Percentiles rank a stretch among this genome's conserved stretches.
These are phyloP conservation scores for Ammodytes marinus DNA, from an alignment of 2,113 vertebrate genomes.

Conservation along the genomic window DNA sequence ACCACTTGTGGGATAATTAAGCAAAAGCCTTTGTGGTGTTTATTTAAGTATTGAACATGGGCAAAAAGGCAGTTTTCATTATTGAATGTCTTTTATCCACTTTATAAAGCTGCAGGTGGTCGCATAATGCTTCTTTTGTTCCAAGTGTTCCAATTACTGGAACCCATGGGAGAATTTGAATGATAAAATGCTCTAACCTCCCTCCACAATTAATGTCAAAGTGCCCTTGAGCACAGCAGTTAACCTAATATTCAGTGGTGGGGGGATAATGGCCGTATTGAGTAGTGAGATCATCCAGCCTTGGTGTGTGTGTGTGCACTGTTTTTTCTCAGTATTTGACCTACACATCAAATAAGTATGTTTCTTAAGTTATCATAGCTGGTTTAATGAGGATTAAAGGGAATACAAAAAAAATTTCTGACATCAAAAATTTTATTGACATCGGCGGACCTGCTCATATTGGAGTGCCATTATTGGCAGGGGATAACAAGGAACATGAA, in stretches of 20 bases:
- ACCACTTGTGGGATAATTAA: constrained; percentile 21
- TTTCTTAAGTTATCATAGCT: constrained; percentile 1
- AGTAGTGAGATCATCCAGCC: constrained; percentile 45
- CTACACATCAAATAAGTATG: constrained; percentile 15
- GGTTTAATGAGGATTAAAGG: constrained; percentile 25
- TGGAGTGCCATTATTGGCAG: constrained; percentile 24
- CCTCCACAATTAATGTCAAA: constrained; percentile 66
- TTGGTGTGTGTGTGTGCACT: background rate
- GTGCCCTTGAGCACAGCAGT: constrained; percentile 75
- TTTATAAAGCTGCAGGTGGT: constrained; percentile 69
- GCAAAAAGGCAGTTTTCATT: constrained; percentile 49
- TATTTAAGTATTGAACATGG: constrained; percentile 25
- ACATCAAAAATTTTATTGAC: constrained; percentile 44
- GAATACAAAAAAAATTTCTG: background rate
- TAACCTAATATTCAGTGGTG: constrained; percentile 56
- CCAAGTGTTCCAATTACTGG: constrained; percentile 63
- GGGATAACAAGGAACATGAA: constrained; percentile 50
- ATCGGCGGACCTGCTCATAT: constrained; percentile 24
- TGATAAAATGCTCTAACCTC: constrained; percentile 68
- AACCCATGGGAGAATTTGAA: constrained; percentile 64
- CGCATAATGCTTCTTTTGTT: constrained; percentile 69
- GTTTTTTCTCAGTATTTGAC: constrained; percentile 4
- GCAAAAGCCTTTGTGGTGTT: constrained; percentile 37
- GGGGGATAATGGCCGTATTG: constrained; percentile 24
- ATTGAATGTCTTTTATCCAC: constrained; percentile 52